A percentile compares a stretch with the other conserved stretches of the same genome.
Evolutionary conservation across 23 tunicate species (phyloP).

Genomic region (Aplidium turbinatum): DNA sequence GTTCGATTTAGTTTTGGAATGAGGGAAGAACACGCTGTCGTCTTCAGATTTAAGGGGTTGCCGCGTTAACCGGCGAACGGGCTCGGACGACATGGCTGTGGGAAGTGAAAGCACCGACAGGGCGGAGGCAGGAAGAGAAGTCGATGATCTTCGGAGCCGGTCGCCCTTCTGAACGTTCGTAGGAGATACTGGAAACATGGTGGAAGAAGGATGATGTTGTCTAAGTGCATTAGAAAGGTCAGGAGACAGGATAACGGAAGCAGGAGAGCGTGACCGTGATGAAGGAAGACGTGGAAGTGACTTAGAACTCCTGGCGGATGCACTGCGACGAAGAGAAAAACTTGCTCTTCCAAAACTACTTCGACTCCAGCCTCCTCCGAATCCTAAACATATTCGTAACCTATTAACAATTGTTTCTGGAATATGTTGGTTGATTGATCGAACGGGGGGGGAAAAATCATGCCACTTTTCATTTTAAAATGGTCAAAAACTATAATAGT

Average conservation of each 20-base stretch:
- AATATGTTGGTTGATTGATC: no score
- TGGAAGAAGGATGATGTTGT: slow-evolving; percentile 76
- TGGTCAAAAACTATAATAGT: no score
- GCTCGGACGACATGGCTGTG: slow-evolving; percentile 8
- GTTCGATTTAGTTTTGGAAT: no score
- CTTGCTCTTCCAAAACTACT: slow-evolving; percentile 26
- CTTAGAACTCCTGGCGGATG: slow-evolving; percentile 70
- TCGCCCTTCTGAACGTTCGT: not conserved
- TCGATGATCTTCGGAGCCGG: slow-evolving; percentile 14
- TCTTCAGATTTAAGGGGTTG: slow-evolving; percentile 26
- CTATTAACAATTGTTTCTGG: no score
- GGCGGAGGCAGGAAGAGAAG: slow-evolving; percentile 26
- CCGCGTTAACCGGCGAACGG: not conserved
- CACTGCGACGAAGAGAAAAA: slow-evolving; percentile 33
- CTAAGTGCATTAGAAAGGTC: slow-evolving; percentile 17
- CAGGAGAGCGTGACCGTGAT: slow-evolving; percentile 35
- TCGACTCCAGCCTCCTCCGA: slow-evolving; percentile 19
- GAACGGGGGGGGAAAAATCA: no score
- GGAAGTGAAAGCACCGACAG: slow-evolving; percentile 31
- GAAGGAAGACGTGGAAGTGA: slow-evolving; percentile 86
- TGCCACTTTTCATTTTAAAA: no score
- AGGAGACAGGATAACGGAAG: slow-evolving; percentile 14
- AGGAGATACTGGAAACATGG: slow-evolving; percentile 76
- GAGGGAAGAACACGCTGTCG: slow-evolving; percentile 45
- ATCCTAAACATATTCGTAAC: no score